These are phyloP conservation scores for Stercorarius parasiticus DNA, from an alignment of 2,113 vertebrate species.

Conservation along the genomic window DNA sequence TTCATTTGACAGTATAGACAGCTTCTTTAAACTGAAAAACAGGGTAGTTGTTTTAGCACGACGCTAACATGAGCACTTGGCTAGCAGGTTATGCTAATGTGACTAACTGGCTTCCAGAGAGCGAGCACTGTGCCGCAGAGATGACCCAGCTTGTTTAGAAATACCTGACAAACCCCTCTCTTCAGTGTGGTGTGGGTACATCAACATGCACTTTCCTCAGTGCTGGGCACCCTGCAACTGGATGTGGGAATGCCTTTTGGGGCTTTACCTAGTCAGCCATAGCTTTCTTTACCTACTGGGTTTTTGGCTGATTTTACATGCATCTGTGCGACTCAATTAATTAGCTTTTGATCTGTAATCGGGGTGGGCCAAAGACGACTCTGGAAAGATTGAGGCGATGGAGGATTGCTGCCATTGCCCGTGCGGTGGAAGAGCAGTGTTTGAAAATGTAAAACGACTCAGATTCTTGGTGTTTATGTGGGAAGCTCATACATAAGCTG, in stretches of 20 bases:
- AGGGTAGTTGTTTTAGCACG: background rate
- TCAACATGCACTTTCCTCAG: fast-evolving
- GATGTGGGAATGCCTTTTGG: background rate
- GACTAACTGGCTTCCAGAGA: background rate
- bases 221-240: background rate
- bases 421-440: background rate
- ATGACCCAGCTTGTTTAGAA: background rate
- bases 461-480: background rate
- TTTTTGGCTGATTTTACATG: background rate
- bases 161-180: background rate
- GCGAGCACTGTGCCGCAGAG: background rate
- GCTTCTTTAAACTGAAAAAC: background rate
- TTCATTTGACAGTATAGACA: background rate
- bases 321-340: background rate
- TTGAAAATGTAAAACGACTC: background rate
- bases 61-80: conserved; percentile 6
- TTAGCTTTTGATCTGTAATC: background rate
- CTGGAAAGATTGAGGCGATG: background rate
- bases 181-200: background rate
- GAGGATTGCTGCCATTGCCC: background rate
- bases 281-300: background rate
- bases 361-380: background rate
- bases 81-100: background rate
- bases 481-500: background rate
- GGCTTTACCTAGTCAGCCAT: background rate